Evolutionary conservation across 2,797 vertebrate species (phyloP), one percentile per base, ranked within the genome.

Genomic region (Paguma larvata): DNA sequence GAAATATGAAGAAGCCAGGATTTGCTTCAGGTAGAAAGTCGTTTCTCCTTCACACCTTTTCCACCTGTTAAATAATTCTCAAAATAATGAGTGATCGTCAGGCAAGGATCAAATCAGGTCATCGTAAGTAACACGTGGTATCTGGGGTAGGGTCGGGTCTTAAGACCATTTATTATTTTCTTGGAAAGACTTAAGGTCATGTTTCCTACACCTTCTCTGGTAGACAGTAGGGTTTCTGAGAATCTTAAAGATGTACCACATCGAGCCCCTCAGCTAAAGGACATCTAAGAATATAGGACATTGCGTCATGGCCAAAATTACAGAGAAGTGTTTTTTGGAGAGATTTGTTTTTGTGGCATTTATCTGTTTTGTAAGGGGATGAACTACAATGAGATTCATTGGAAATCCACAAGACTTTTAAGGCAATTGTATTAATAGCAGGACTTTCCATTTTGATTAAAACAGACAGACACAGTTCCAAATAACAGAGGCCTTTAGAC

Each of bases 371-470:
- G 68, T 85, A 92, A 73, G 75, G 65, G 38, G 51, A 77, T 34
- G 19, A 82, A 41, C 12, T 77, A 14, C 67, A 34, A 14, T 53
- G 89, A 38, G 38, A 89, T 34, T 73, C 13, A 77, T 0, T 80
- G 87, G 79, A 80, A 94, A 73, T 30, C 18, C 51, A 34, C 8
- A 80, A 38, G 72, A 8, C 0, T 82, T 75, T 51, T 38, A 85
- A 96, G 44, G 67, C 92, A 95, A 90, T 65, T 63, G 15, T n/a
- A 79, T 78, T n/a, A 70, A 25, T 21, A 65, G 65, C 86, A 62
- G 9, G 70, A 86, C 18, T 89, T 25, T 21, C 53, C 46, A 34
- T 46, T 12, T 93, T 9, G 5, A 68, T 95, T 56, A 59, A 94
- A 95, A 93, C 41, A 12, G 10, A 44, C 11, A 93, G 7, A 73